Evolutionary conservation across 2,113 vertebrate genomes (phyloP), one percentile per base, ranked within the genome.

Genomic region (Notarius quadriscutis): DNA sequence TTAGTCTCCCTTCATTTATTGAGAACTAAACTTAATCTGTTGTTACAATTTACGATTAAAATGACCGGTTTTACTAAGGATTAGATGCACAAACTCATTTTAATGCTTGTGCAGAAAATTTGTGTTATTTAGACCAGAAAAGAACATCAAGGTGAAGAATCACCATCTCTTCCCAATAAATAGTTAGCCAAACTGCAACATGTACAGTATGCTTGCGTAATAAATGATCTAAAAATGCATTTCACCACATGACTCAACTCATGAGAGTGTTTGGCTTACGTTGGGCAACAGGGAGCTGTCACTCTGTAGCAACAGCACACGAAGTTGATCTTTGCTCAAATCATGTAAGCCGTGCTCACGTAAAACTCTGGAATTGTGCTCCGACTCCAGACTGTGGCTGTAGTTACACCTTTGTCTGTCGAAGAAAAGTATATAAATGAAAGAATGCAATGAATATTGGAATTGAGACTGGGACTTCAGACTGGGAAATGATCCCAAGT

Each of bases 321-420:
- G 57, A 1, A 91, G 58, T 22, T 91, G 83, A 25, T 78, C 67
- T 81, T 63, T 75, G 55, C 71, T 88, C 27, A 91, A 81, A 15
- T 57, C 25, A 8, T 78, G 84, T 25, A 91, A 78, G 34, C 34
- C 58, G 84, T 74, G 72, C 2, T 87, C 25, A 20, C 8, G 30
- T 6, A 91, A n/a, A 34, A 90, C 60, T 20, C 81, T 22, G 57
- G 71, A 57, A 57, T 91, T 91, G 85, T 90, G 90, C 50, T 86
- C 74, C 2, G 87, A 30, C 12, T 80, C 53, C 87, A 91, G 80
- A 18, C 84, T 72, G 67, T 91, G 90, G 12, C 75, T 80, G 7
- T 77, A 91, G 20, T 50, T 22, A 51, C 90, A 91, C 17, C 62
- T 10, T 20, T 53, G 62, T 25, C 89, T 88, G 65, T 71, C 18